Percentiles rank a stretch among this genome's conserved stretches.
Conservation (phyloP, 2,888 invertebrate genomes). For the Allophyes oxyacanthae region DNA sequence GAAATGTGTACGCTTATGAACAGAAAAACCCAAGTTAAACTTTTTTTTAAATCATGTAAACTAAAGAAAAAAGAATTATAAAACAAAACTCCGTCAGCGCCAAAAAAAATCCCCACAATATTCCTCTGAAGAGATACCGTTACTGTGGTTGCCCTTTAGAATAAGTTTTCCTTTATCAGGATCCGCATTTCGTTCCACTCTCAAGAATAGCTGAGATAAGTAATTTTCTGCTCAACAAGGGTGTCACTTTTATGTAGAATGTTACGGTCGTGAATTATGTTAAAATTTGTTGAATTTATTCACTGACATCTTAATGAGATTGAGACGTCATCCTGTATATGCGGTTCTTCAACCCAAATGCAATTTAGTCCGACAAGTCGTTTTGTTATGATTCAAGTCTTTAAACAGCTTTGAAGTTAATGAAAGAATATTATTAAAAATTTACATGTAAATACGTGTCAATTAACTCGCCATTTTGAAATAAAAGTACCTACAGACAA, state of each 20-base stretch:
- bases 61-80: too few species aligned
- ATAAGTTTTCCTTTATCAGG: conserved; percentile 18
- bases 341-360: conserved; percentile 31
- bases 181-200: not conserved
- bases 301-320: conserved; percentile 32
- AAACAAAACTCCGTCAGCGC: too few species aligned
- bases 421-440: too few species aligned
- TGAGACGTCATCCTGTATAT: conserved; percentile 7
- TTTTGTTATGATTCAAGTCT: conserved; percentile 1
- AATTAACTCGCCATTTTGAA: too few species aligned
- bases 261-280: conserved; percentile 11
- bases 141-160: conserved; percentile 6
- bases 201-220: conserved; percentile 23
- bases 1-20: too few species aligned
- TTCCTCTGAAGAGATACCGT: not conserved
- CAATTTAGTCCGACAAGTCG: conserved; percentile 5
- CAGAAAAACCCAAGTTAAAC: too few species aligned
- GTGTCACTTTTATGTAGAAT: conserved; percentile 4
- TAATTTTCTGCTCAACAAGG: conserved; percentile 27
- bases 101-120: too few species aligned
- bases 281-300: conserved; percentile 24
- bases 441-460: too few species aligned
- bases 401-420: not conserved
- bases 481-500: too few species aligned
- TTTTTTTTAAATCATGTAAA: too few species aligned